Base-by-base conservation (phyloP, 2,113 vertebrate species). In the Halichoerus grypus region DNA sequence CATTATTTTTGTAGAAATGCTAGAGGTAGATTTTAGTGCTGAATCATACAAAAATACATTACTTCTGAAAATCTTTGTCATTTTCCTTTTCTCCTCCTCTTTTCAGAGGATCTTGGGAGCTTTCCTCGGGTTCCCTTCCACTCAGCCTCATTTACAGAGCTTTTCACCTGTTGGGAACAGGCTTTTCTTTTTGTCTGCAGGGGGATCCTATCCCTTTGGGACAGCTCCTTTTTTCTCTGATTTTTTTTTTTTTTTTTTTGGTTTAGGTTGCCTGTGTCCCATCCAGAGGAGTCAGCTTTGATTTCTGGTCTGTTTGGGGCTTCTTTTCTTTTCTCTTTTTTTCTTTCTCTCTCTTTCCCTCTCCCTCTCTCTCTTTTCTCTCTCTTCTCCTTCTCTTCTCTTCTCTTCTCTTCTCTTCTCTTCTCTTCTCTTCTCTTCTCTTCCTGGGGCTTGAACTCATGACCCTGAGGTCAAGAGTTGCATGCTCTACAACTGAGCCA, bases 131-230 rank as follows among this genome's bases (percentile, higher is more conserved):
- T 39, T 71, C 61, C 36, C 51, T 77, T 69, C 71, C 19, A n/a
- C 46, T 42, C 15, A 10, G 0, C 65, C 7, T 55, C 31, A 9
- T 8, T 9, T 9, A 22, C 2, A 36, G 3, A 28, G 33, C 39
- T 39, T 85, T 61, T 82, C 6, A 22, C 10, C 8, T 77, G 46
- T 59, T 28, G 80, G 63, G 39, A 72, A 26, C 49, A 39, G 10
- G 22, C 19, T 26, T 89, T 51, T 26, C 9, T 59, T 77, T 61
- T 51, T 79, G 33, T 74, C 88, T 76, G 33, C 63, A 26, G 49
- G 26, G 9, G 33, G 7, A 16, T 4, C 31, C 33, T 71, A 0
- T 74, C 53, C 26, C 39, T n/a, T 16, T 7, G 1, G n/a, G 31
- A 16, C 22, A 89, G 14, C n/a, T 63, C 1, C 3, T 36, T 28